phyloP scores from a whole-genome alignment of 2,113 vertebrate species.

The Panthera tigris region DNA sequence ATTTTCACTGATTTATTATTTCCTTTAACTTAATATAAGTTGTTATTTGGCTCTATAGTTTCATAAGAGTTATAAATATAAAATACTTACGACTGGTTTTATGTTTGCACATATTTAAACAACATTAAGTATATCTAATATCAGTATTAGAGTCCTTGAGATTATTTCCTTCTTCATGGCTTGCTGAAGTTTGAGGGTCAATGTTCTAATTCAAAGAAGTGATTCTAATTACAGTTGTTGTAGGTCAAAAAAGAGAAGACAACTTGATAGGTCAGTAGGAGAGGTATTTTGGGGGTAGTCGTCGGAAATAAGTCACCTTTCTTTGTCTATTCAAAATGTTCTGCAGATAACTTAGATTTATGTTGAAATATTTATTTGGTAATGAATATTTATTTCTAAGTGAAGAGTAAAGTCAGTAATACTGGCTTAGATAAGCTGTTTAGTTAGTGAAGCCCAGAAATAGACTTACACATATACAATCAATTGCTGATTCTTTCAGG shows the following conservation, averaged over 20 bases:
- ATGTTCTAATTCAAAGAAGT: neutral
- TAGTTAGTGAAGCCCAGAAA: neutral
- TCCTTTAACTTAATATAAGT: neutral
- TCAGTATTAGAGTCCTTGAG: neutral
- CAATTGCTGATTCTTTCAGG: neutral
- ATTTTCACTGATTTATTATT: conserved; percentile 22
- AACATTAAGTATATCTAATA: neutral
- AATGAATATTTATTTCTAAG: conserved; percentile 1
- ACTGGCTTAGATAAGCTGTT: neutral
- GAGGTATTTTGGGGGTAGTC: neutral
- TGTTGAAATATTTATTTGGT: conserved; percentile 28
- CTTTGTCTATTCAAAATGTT: neutral
- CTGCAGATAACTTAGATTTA: neutral
- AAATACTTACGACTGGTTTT: neutral
- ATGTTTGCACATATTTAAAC: neutral
- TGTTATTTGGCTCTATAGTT: neutral
- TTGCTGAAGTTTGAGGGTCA: neutral
- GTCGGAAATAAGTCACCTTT: neutral
- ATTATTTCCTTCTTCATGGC: neutral
- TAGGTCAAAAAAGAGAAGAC: neutral
- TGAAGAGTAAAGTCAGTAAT: neutral
- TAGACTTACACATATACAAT: neutral
- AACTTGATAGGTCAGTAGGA: neutral
- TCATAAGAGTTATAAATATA: neutral
- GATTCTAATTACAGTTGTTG: neutral